Evolutionary conservation across 2,888 invertebrate genomes (phyloP), one percentile per base, ranked within the genome.

Genomic region (Xanthorhoe spadicearia): DNA sequence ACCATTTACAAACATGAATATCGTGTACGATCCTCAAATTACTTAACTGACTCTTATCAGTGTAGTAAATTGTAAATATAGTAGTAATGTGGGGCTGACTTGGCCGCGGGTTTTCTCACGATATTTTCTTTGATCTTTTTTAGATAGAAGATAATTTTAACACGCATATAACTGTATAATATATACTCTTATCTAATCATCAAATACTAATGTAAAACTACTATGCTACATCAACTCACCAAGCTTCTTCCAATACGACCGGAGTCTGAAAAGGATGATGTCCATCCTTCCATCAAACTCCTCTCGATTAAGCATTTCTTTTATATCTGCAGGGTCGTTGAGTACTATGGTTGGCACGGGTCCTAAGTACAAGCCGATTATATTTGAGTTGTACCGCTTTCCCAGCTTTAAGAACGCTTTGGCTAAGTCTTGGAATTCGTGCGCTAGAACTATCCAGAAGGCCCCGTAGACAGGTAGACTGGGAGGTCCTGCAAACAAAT

Each of bases 271-370:
- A 0, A 94, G 13, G 66, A 89, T 89, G 2, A 93, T 81, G 50
- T 93, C 91, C 64, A 94, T 83, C 38, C 96, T 90, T 1, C 96
- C 96, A 77, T 95, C 95, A 61, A 95, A 95, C 55, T 94, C 95
- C 15, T 93, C 93, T n/a, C 93, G 90, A 38, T 86, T 85, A 0
- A 96, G 83, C 53, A 95, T 85, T 77, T 96, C 95, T 64, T 93
- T 95, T 0, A 95, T 89, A 18, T 93, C 87, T 1, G 88, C 85
- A 0, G 94, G 84, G 76, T 93, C 94, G 64, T 95, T 94, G 0
- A 94, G 88, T 0, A 95, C 89, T 0, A 95, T 85, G 0, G 92
- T 78, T 0, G 92, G 92, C 48, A 80, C 80, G 0, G 83, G 63
- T 0, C 95, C 96, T 55, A 95, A 68, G 74, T 94, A 92, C 8